Evolutionary conservation across 2,888 invertebrate species (phyloP), one percentile per base, ranked within the genome.

Genomic region (Baronia brevicornis): DNA sequence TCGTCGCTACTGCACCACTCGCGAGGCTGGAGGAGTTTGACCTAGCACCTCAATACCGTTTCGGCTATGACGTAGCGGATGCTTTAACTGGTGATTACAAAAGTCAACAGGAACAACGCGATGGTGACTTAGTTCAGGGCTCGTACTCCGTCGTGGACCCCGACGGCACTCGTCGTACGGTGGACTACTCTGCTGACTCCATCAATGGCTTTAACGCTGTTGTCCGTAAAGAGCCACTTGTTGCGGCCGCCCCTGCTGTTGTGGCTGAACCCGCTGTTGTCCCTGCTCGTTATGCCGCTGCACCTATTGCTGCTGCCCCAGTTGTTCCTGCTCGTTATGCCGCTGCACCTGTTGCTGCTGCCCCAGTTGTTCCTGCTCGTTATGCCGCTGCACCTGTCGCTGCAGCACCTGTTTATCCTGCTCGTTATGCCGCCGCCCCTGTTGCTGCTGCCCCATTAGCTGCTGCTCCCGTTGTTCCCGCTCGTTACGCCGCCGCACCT

Each of bases 31-130:
- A 79, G 38, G 70, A 86, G 36, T 85, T 84, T 49, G 87, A 87
- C 52, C 75, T 86, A 0, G 63, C 78, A 30, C 89, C 89, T 0
- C 87, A 87, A 56, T 89, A 89, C 65, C 60, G 58, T 25, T 79
- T 68, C 42, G 77, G 70, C 17, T 80, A 79, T 43, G 56, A 71
- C 28, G 78, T 80, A 8, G 68, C 68, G 0, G 79, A 80, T 39
- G 50, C 71, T 2, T 58, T 72, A 18, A 77, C 79, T 28, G 78
- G 78, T 1, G 79, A 79, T 48, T 71, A 67, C 56, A 79, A 79
- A 51, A 74, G 67, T 42, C 78, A 73, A 40, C 59, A 56, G 4
- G 87, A 87, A 43, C 71, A 79, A 33, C 70, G 86, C 39, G 73
- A 79, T 32, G 87, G 87, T 30, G 86, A 86, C 40, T 51, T 87